Evolutionary conservation across 1,140 invertebrate species (phyloP).

Genomic region (Holotrichia oblita): DNA sequence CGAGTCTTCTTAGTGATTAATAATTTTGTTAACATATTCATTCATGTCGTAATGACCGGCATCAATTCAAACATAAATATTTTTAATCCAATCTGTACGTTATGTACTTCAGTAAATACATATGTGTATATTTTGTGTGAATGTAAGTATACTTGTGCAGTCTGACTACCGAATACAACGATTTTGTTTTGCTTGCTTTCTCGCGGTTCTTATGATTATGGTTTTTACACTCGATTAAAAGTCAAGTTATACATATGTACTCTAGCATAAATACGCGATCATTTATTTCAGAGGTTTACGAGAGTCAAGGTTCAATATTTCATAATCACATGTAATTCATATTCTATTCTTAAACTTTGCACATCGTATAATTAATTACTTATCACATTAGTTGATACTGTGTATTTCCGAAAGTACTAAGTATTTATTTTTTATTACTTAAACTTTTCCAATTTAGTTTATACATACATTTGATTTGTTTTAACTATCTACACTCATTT

Average conservation of each 20-base stretch:
- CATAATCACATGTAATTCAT: neutral
- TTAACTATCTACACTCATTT: too few relatives aligned
- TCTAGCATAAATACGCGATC: neutral
- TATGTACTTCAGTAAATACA: too few relatives aligned
- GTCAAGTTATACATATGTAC: conserved; percentile 1
- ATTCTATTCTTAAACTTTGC: too few relatives aligned
- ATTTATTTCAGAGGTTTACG: neutral
- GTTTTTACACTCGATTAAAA: conserved; percentile 2
- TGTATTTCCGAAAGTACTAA: too few relatives aligned
- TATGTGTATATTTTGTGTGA: neutral
- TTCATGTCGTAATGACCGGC: neutral
- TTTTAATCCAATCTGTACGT: neutral
- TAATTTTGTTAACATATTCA: conserved; percentile 14
- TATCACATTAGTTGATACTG: too few relatives aligned
- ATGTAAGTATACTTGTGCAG: neutral
- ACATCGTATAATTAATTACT: too few relatives aligned
- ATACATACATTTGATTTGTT: too few relatives aligned
- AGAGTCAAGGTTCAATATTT: neutral
- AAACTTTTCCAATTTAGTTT: too few relatives aligned
- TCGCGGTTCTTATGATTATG: neutral
- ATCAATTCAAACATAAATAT: conserved; percentile 9
- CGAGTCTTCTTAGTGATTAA: neutral
- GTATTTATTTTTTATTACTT: too few relatives aligned
- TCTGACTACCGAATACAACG: neutral
- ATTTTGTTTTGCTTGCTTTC: neutral